Evolutionary conservation across 2,113 vertebrate genomes (phyloP).

Genomic region (Penelope pileata): DNA sequence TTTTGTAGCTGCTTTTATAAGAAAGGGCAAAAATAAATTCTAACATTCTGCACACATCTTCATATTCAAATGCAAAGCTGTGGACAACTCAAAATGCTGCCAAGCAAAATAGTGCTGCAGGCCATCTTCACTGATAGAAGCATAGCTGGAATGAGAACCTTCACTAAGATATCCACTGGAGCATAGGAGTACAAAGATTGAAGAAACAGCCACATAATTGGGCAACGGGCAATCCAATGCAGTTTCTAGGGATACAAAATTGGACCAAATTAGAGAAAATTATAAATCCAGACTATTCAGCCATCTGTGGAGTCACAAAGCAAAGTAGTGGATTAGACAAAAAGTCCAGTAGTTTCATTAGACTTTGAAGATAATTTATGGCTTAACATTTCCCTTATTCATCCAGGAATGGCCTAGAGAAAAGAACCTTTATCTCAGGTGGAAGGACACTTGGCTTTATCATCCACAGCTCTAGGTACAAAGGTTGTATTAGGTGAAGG

Average conservation of each 20-base stretch:
- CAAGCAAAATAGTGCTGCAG: constrained; percentile 1
- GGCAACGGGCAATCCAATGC: neutral
- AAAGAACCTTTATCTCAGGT: constrained; percentile 5
- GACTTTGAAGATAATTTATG: neutral
- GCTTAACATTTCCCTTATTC: neutral
- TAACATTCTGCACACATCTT: neutral
- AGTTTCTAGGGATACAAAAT: constrained; percentile 5
- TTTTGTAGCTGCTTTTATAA: neutral
- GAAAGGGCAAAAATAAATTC: neutral
- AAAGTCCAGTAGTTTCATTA: neutral
- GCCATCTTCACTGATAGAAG: constrained; percentile 26
- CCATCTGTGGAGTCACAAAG: constrained; percentile 34
- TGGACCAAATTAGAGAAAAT: constrained; percentile 34
- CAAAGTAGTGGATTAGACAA: neutral
- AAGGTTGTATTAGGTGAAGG: neutral
- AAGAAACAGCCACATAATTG: constrained; percentile 16
- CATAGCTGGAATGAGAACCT: constrained; percentile 45
- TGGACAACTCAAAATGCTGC: neutral
- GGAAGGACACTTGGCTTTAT: neutral
- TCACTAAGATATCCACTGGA: constrained; percentile 2
- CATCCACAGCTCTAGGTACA: neutral
- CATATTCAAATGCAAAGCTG: neutral
- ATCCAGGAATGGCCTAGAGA: neutral
- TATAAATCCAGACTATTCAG: constrained; percentile 4
- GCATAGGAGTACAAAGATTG: neutral